phyloP scores from a whole-genome alignment of 2,797 vertebrate species.

The Diplodus puntazzo region DNA sequence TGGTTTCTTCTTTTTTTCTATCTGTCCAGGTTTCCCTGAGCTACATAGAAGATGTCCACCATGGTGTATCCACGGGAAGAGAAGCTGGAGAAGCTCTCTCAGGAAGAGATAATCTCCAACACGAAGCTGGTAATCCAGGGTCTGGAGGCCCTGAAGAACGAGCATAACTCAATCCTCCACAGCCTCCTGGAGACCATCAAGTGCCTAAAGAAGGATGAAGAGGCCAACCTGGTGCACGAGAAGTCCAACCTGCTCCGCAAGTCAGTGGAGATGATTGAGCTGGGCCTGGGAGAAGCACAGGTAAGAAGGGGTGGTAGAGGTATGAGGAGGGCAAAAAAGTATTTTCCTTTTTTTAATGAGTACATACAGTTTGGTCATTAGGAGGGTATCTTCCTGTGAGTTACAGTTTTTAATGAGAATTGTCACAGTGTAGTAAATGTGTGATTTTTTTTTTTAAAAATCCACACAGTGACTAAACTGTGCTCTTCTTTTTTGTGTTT shows the following conservation, averaged over 20 bases:
- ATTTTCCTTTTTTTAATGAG: background rate
- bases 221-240: constrained; percentile 96
- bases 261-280: constrained; percentile 98
- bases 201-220: constrained; percentile 98
- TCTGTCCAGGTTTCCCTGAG: constrained; percentile 76
- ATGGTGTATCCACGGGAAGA: constrained; percentile 95
- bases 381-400: background rate
- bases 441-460: no score
- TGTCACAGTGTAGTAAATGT: background rate
- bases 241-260: constrained; percentile 96
- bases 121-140: constrained; percentile 98
- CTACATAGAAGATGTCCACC: constrained; percentile 88
- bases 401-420: background rate
- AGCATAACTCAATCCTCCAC: constrained; percentile 98
- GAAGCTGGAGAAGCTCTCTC: constrained; percentile 95
- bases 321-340: background rate
- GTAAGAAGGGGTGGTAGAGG: constrained; percentile 69
- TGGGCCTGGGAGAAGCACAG: constrained; percentile 97
- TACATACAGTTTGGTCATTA: background rate
- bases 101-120: constrained; percentile 99
- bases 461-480: background rate
- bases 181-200: constrained; percentile 98
- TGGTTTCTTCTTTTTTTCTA: background rate
- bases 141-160: constrained; percentile 96
- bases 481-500: constrained; percentile 12